Evolutionary conservation across 35 echinoderm and acorn worm genomes (phyloP).

Genomic region (Diadema setosum): DNA sequence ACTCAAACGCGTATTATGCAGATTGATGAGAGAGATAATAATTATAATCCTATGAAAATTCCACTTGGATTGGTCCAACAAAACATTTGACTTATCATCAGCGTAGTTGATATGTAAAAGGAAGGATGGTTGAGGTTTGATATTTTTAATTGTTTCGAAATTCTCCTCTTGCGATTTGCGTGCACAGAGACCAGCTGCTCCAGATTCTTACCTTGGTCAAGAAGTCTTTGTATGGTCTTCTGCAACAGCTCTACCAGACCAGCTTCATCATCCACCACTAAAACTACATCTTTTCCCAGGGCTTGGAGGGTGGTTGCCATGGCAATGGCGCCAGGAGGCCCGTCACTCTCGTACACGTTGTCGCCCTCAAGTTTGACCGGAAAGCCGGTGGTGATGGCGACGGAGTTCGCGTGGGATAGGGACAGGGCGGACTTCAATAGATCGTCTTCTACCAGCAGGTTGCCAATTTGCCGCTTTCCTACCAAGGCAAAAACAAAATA

Average conservation of each 20-base stretch:
- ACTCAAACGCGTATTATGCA: no score
- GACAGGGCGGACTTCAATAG: slow-evolving; percentile 76
- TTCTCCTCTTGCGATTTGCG: no score
- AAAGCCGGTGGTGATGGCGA: slow-evolving; percentile 78
- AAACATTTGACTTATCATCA: no score
- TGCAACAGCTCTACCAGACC: slow-evolving; percentile 37
- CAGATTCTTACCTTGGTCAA: slow-evolving; percentile 73
- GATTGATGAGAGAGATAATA: no score
- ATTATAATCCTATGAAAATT: no score
- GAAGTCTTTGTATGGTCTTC: slow-evolving; percentile 8
- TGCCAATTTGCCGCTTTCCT: slow-evolving; percentile 62
- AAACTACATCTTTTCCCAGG: slow-evolving; percentile 48
- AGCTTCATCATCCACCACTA: slow-evolving; percentile 43
- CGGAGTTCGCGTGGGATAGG: slow-evolving; percentile 73
- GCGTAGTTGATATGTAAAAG: no score
- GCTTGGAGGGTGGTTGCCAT: slow-evolving; percentile 72
- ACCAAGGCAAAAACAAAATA: no score
- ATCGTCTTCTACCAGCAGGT: slow-evolving; percentile 60
- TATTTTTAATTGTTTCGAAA: no score
- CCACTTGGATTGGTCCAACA: no score
- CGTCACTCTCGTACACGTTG: slow-evolving; percentile 70
- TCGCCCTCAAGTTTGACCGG: slow-evolving; percentile 40
- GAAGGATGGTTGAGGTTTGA: no score
- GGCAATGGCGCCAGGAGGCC: slow-evolving; percentile 63
- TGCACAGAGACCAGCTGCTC: no score